Conservation (phyloP, 2,888 invertebrate species). For the Deroplatys truncata region DNA sequence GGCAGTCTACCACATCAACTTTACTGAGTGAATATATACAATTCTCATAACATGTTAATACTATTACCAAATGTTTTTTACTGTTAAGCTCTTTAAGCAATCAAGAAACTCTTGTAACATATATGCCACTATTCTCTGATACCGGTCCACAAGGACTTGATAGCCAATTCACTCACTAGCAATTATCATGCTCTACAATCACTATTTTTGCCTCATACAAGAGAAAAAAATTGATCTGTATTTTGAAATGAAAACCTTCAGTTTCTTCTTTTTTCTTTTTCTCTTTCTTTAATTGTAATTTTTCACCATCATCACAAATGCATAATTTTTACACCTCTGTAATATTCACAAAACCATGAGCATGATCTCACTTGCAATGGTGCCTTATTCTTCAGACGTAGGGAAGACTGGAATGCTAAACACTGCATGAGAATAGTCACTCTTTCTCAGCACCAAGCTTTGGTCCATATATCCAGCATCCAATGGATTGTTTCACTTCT, state of each 20-base stretch:
- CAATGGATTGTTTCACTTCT: neutral
- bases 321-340: neutral
- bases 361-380: neutral
- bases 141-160: neutral
- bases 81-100: neutral
- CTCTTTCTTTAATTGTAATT: neutral
- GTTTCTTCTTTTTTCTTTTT: neutral
- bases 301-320: neutral
- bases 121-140: neutral
- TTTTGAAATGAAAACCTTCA: neutral
- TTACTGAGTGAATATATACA: neutral
- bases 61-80: neutral
- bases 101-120: neutral
- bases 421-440: neutral
- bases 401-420: conserved; percentile 20
- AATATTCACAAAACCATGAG: neutral
- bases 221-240: neutral
- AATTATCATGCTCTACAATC: neutral
- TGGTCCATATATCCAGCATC: neutral
- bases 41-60: neutral
- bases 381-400: conserved; percentile 1
- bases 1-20: neutral
- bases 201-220: neutral
- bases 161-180: neutral
- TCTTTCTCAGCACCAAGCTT: neutral